Conservation (phyloP, 2,113 vertebrate genomes). For the Ptilonorhynchus violaceus region DNA sequence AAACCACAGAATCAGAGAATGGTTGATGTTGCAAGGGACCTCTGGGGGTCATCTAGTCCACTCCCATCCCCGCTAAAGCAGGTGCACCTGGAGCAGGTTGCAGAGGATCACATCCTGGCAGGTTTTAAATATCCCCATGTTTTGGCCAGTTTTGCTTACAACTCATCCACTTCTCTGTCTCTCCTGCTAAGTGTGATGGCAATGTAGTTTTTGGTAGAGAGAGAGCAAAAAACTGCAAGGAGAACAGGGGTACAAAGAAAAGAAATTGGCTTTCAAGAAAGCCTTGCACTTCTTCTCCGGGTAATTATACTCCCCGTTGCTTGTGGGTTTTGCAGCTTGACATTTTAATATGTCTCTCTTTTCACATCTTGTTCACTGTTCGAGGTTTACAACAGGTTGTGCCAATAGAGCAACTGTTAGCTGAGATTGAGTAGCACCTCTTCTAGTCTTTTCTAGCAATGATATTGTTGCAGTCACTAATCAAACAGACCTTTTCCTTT, state of each 20-base stretch:
- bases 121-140: neutral
- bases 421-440: neutral
- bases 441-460: neutral
- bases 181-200: neutral
- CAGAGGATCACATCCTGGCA: neutral
- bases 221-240: neutral
- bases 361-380: neutral
- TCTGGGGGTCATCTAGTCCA: too few relatives aligned
- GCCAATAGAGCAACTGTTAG: neutral
- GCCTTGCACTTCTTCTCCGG: neutral
- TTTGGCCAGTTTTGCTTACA: neutral
- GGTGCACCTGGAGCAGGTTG: neutral
- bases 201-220: neutral
- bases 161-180: neutral
- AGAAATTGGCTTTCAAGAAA: neutral
- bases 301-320: neutral
- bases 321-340: neutral
- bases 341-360: neutral
- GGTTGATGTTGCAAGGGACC: neutral
- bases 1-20: neutral
- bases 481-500: neutral
- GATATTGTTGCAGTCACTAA: neutral
- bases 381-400: neutral
- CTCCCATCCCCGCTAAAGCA: neutral
- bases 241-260: neutral